Evolutionary conservation across 2,113 vertebrate species (phyloP).

Genomic region (Pao palembangensis): DNA sequence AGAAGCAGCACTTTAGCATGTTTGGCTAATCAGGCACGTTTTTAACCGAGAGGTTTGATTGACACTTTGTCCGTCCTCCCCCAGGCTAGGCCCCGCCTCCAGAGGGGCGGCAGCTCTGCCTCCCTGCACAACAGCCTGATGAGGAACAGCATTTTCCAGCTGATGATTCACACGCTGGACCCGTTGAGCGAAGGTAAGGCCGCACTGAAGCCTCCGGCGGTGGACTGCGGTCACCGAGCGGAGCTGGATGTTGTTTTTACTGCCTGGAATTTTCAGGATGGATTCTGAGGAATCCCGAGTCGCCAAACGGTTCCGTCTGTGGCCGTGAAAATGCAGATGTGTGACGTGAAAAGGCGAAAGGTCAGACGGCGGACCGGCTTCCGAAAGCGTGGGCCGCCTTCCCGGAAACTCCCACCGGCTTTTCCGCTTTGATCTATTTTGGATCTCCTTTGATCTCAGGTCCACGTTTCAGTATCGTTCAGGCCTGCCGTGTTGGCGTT

Average conservation of each 20-base stretch:
- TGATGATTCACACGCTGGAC: slow-evolving; percentile 97
- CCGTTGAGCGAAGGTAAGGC: slow-evolving; percentile 83
- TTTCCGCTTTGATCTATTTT: not conserved
- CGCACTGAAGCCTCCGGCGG: not conserved
- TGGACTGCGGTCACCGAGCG: not conserved
- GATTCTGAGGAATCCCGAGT: too few relatives aligned
- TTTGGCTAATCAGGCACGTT: not conserved
- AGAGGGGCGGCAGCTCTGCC: slow-evolving; percentile 92
- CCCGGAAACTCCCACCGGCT: too few relatives aligned
- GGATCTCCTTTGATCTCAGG: not conserved
- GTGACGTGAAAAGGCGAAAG: not conserved
- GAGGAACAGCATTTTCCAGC: slow-evolving; percentile 98
- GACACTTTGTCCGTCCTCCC: slow-evolving; percentile 31
- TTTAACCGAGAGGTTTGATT: slow-evolving; percentile 22
- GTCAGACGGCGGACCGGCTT: too few relatives aligned
- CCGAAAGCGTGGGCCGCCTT: too few relatives aligned
- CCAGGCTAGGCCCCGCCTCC: slow-evolving; percentile 89
- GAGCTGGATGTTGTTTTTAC: too few relatives aligned
- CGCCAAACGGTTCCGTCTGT: too few relatives aligned
- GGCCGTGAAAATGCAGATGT: too few relatives aligned
- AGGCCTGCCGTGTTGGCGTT: too few relatives aligned
- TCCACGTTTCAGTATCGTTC: not conserved
- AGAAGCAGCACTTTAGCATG: too few relatives aligned
- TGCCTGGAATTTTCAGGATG: too few relatives aligned
- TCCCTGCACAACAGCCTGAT: slow-evolving; percentile 97